A percentile compares a stretch with the other conserved stretches of the same genome.
phyloP scores from a whole-genome alignment of 2,113 vertebrate species.

The Stegastes partitus region DNA sequence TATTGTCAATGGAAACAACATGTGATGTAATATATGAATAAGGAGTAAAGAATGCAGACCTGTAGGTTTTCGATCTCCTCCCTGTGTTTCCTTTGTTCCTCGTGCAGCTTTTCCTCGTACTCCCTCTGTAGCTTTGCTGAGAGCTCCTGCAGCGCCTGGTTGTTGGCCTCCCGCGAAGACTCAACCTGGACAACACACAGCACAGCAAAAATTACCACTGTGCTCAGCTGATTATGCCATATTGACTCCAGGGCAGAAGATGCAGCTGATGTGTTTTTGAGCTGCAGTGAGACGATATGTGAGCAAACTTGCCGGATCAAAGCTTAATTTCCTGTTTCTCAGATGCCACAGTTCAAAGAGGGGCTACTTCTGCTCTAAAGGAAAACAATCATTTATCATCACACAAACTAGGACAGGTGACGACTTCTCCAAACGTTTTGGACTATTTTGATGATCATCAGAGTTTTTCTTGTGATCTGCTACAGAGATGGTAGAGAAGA shows the following conservation, averaged over 20 bases:
- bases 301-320: not conserved
- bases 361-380: not conserved
- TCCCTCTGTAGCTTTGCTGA: constrained; percentile 90
- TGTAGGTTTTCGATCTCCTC: constrained; percentile 91
- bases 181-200: constrained; percentile 86
- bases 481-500: not conserved
- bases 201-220: constrained; percentile 37
- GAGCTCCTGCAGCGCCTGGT: constrained; percentile 90
- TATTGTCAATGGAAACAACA: constrained; percentile 4
- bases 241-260: constrained; percentile 10
- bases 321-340: not conserved
- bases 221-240: constrained; percentile 3
- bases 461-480: not conserved
- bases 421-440: not conserved
- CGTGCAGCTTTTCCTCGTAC: constrained; percentile 88
- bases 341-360: not conserved
- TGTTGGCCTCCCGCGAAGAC: constrained; percentile 88
- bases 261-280: constrained; percentile 11
- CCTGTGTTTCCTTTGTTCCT: constrained; percentile 89
- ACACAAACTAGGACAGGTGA: not conserved
- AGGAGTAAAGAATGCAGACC: constrained; percentile 73
- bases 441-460: not conserved
- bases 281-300: not conserved
- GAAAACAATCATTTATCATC: not conserved
- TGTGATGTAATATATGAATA: constrained; percentile 24